Conservation (phyloP, 2,888 invertebrate species). For the Pomacea canaliculata region DNA sequence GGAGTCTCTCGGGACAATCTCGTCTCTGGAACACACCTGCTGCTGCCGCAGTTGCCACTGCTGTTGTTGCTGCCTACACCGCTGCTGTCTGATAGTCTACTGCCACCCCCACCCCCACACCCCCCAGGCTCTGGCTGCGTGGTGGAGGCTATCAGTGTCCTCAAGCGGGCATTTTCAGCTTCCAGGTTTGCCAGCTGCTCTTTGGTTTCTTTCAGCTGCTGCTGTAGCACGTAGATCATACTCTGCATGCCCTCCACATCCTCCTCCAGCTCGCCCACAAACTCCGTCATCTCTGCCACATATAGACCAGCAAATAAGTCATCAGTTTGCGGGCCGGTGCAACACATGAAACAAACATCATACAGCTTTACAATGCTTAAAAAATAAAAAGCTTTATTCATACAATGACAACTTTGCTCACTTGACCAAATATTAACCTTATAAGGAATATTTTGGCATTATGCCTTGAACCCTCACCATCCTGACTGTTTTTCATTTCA, state of each 20-base stretch:
- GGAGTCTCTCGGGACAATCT: neutral
- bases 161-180: slow-evolving; percentile 71
- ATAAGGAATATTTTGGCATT: neutral
- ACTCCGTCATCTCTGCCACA: slow-evolving; percentile 89
- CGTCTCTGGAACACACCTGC: slow-evolving; percentile 19
- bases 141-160: slow-evolving; percentile 25
- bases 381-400: neutral
- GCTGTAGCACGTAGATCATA: slow-evolving; percentile 93
- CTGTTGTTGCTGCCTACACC: slow-evolving; percentile 11
- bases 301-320: neutral
- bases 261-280: slow-evolving; percentile 94
- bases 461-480: slow-evolving; percentile 75
- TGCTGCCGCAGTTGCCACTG: neutral
- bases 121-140: slow-evolving; percentile 24
- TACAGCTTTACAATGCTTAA: neutral
- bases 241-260: slow-evolving; percentile 99
- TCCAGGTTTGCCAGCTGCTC: slow-evolving; percentile 78
- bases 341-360: neutral
- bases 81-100: slow-evolving; percentile 7
- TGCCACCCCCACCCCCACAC: slow-evolving; percentile 18
- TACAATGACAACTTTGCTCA: too few species aligned
- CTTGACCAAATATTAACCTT: neutral
- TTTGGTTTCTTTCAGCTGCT: slow-evolving; percentile 88
- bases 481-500: slow-evolving; percentile 96
- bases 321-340: neutral